Percentiles rank a stretch among this genome's conserved stretches.
Evolutionary conservation across 2,797 vertebrate species (phyloP).

Genomic region (Danio aesculapii): DNA sequence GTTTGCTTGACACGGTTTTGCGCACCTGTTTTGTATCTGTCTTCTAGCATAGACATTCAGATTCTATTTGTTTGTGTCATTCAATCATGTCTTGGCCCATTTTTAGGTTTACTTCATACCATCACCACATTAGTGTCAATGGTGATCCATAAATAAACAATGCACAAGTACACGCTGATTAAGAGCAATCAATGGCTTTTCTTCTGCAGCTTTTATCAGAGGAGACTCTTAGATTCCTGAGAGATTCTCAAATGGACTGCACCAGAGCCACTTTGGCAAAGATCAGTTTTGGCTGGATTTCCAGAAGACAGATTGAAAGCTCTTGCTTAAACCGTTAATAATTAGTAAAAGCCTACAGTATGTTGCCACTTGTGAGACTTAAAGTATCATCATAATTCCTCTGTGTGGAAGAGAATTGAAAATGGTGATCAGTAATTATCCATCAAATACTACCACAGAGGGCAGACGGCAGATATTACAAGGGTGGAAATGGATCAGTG

Average conservation of each 20-base stretch:
- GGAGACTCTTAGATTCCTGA: constrained; percentile 67
- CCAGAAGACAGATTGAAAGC: constrained; percentile 71
- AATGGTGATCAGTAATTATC: constrained; percentile 61
- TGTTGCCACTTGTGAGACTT: constrained; percentile 63
- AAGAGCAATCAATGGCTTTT: constrained; percentile 64
- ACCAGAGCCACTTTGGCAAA: constrained; percentile 64
- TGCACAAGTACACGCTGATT: constrained; percentile 61
- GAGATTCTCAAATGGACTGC: constrained; percentile 70
- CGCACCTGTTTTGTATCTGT: constrained; percentile 22
- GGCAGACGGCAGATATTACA: constrained; percentile 39
- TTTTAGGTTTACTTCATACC: constrained; percentile 66
- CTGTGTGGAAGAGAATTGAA: constrained; percentile 54
- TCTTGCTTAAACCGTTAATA: constrained; percentile 70
- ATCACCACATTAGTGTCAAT: constrained; percentile 4
- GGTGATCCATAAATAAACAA: neutral
- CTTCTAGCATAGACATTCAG: neutral
- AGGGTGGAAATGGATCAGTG: constrained; percentile 3
- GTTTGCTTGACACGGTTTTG: constrained; percentile 38
- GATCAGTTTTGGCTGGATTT: constrained; percentile 68
- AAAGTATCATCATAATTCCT: constrained; percentile 55
- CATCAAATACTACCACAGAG: constrained; percentile 48
- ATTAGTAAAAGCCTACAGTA: constrained; percentile 63
- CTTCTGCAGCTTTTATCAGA: constrained; percentile 71
- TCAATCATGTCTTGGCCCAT: neutral
- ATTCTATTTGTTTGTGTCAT: constrained; percentile 20